Evolutionary conservation across 1,140 invertebrate species (phyloP).

Genomic region (Episyrphus balteatus): DNA sequence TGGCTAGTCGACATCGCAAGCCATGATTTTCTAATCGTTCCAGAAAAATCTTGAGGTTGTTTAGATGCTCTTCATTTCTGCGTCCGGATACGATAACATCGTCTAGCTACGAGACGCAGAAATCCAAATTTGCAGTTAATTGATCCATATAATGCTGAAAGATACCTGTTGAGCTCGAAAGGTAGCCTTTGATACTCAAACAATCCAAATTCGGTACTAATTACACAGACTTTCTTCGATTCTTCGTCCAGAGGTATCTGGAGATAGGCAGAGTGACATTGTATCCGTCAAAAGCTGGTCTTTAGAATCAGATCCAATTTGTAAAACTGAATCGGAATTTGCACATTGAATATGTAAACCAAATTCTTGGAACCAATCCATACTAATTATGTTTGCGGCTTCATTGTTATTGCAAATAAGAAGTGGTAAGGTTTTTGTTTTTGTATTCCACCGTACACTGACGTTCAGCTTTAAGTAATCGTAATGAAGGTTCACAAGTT

Average conservation of each 20-base stretch:
- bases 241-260: too few relatives aligned
- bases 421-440: not conserved
- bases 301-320: not conserved
- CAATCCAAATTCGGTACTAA: too few relatives aligned
- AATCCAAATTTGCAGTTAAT: too few relatives aligned
- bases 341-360: not conserved
- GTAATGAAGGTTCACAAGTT: not conserved
- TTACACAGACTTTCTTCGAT: too few relatives aligned
- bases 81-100: not conserved
- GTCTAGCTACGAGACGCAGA: not conserved
- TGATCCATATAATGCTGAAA: too few relatives aligned
- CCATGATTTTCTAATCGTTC: not conserved
- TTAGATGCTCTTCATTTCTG: not conserved
- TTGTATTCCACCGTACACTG: not conserved
- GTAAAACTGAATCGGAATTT: not conserved
- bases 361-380: not conserved
- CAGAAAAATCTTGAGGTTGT: not conserved
- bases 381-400: not conserved
- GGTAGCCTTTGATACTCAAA: too few relatives aligned
- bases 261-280: not conserved
- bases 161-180: too few relatives aligned
- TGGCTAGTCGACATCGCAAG: slow-evolving; percentile 10
- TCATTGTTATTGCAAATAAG: not conserved
- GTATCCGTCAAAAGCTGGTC: not conserved
- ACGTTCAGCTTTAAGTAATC: not conserved